Evolutionary conservation across 2,797 vertebrate species (phyloP), one percentile per base, ranked within the genome.

Genomic region (Acridotheres tristis): DNA sequence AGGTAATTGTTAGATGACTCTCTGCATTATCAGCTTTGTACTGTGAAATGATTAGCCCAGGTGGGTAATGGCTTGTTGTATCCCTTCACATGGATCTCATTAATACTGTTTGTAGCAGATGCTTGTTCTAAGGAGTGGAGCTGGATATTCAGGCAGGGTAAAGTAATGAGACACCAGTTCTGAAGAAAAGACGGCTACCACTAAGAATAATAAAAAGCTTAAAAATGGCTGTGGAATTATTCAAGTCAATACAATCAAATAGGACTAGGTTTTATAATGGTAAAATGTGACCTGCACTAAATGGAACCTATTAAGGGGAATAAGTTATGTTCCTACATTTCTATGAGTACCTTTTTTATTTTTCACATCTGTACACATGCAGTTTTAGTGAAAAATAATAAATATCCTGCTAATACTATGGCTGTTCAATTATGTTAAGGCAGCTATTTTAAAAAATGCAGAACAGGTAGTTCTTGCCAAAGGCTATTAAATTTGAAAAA

Each of bases 61-160:
- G 95, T 97, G 96, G 96, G 97, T 97, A 96, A 93, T 63, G 88
- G 92, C 89, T 96, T 87, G 21, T 94, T 97, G 66, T 71, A 62
- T 96, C 96, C 93, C 90, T 94, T 96, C 94, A 68, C 96, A 92
- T 54, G 43, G 93, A 87, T 96, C 94, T 97, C 95, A 94, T 98
- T 98, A 97, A 96, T 97, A 65, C 91, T 87, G 78, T 91, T 96
- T 94, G 95, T 95, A 97, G 95, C 96, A 97, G 97, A 96, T 98
- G 96, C 97, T 97, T 97, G 79, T 96, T 97, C 94, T 97, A 96
- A 96, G 97, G 96, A 97, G 94, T 78, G 57, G 86, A 97, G 90
- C 95, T 88, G 89, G 96, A 94, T 94, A 92, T 97, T 98, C 95
- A 97, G 92, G 83, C 88, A 94, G 91, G 88, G 75, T 95, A 76